Evolutionary conservation across 2,888 invertebrate genomes (phyloP).

Genomic region (Drosophila affinis): DNA sequence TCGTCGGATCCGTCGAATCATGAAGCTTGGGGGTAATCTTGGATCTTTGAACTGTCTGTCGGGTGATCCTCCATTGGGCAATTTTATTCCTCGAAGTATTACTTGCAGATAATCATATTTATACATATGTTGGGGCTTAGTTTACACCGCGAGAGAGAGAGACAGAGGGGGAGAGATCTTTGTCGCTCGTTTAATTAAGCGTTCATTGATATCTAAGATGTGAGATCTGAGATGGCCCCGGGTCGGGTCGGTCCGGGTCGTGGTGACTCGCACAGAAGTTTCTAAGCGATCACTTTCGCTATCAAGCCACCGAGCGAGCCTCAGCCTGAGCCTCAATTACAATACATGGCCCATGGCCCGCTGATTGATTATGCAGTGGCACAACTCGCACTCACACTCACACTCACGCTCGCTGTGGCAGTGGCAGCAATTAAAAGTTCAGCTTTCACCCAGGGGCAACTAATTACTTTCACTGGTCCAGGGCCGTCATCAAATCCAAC

Average conservation of each 20-base stretch:
- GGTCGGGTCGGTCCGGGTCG: not conserved
- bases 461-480: conserved; percentile 73
- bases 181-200: not conserved
- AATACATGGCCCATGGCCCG: conserved; percentile 10
- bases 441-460: conserved; percentile 73
- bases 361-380: conserved; percentile 66
- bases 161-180: not conserved
- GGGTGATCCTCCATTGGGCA: not conserved
- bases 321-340: conserved; percentile 12
- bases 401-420: not conserved
- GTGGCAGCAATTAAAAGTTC: conserved; percentile 67
- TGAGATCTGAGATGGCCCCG: not conserved
- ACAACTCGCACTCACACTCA: not conserved
- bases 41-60: not conserved
- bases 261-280: conserved; percentile 18
- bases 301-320: not conserved
- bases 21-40: no score
- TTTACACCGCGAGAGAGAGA: no score
- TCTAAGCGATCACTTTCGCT: conserved; percentile 44
- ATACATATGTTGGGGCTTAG: not conserved
- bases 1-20: no score
- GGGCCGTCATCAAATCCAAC: conserved; percentile 46
- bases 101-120: no score
- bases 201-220: not conserved
- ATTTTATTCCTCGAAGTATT: no score